Evolutionary conservation across 2,113 vertebrate species (phyloP).

Genomic region (Podilymbus podiceps): DNA sequence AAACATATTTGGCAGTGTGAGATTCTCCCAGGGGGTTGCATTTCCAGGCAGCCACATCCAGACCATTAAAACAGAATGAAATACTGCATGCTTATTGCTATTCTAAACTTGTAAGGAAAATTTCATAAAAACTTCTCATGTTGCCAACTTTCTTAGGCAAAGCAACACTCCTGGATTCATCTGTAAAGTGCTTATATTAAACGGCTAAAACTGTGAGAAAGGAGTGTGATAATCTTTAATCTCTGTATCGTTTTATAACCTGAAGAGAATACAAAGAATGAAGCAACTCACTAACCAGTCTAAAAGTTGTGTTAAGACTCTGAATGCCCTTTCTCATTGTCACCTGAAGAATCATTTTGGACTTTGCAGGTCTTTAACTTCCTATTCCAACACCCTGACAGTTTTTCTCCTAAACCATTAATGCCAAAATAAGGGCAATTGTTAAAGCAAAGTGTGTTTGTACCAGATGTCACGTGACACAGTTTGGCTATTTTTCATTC

Average conservation of each 20-base stretch:
- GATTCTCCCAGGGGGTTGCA: background rate
- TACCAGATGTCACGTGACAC: background rate
- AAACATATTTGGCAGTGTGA: background rate
- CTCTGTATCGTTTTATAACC: background rate
- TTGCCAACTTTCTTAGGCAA: background rate
- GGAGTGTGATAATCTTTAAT: background rate
- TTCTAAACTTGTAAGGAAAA: constrained; percentile 26
- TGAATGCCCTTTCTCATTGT: background rate
- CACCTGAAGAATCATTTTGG: background rate
- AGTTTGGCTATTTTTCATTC: fast-evolving
- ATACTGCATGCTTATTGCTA: constrained; percentile 10
- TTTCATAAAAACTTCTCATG: constrained; percentile 1
- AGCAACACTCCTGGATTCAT: background rate
- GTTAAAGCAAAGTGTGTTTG: background rate
- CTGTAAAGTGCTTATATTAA: background rate
- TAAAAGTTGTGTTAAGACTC: background rate
- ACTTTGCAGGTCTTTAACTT: background rate
- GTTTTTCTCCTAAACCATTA: background rate
- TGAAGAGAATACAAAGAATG: background rate
- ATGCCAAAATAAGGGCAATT: background rate
- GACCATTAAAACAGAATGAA: constrained; percentile 31
- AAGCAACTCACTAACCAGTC: background rate
- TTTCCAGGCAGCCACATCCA: constrained; percentile 1
- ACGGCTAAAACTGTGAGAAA: background rate
- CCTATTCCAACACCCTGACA: background rate